These are phyloP conservation scores for Polydrusus pterygomalis DNA, from an alignment of 2,888 invertebrate genomes.

Conservation along the genomic window DNA sequence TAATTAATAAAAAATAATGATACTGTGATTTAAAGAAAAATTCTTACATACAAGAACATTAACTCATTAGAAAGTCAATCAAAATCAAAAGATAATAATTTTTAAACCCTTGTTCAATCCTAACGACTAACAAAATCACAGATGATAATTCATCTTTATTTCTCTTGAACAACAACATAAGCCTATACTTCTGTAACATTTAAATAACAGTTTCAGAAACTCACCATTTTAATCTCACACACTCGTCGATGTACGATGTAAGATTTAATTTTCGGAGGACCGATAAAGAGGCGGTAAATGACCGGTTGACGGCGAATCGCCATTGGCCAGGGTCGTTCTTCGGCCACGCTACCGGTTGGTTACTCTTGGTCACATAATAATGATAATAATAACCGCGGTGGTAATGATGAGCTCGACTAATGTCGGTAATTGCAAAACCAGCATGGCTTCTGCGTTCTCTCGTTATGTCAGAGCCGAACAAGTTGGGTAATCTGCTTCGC, in stretches of 20 bases:
- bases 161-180: too few relatives aligned
- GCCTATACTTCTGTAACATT: neutral
- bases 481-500: constrained; percentile 37
- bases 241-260: neutral
- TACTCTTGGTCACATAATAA: constrained; percentile 69
- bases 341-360: constrained; percentile 68
- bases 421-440: constrained; percentile 67
- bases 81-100: too few relatives aligned
- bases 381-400: constrained; percentile 70
- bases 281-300: constrained; percentile 66
- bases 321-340: constrained; percentile 62
- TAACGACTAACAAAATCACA: too few relatives aligned
- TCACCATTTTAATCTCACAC: neutral
- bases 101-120: too few relatives aligned
- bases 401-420: constrained; percentile 69
- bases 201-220: neutral
- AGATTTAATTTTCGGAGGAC: constrained; percentile 65
- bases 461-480: constrained; percentile 44
- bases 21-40: too few relatives aligned
- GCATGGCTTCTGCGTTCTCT: constrained; percentile 66
- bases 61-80: too few relatives aligned
- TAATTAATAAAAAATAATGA: too few relatives aligned
- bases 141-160: too few relatives aligned
- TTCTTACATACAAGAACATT: too few relatives aligned
- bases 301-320: constrained; percentile 62